Base-by-base conservation (phyloP, 2,888 invertebrate species). In the Drosophila robusta region DNA sequence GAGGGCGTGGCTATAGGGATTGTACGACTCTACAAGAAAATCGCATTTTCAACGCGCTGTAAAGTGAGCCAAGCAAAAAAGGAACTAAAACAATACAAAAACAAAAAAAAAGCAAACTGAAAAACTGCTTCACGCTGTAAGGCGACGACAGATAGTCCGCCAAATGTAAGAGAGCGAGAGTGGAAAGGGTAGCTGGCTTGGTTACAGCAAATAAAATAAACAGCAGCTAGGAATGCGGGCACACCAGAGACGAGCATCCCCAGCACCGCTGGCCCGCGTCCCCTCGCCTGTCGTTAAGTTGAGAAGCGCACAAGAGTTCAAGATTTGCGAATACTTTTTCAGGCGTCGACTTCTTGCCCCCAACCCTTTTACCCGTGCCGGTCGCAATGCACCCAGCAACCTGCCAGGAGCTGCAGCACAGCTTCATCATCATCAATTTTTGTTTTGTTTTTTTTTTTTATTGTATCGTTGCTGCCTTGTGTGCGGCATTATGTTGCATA, bases 391-490 rank as follows among this genome's bases (percentile, higher is more conserved):
- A 45, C 4, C 22, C 51, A 57, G 57, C 52, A 11, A 26, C 24
- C 38, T 3, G 47, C 41, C 44, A 38, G 22, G 36, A 51, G 29
- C 54, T 56, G 75, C 50, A 47, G 49, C 66, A 70, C 62, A 69
- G 82, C 87, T 82, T 73, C 73, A 82, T 83, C 88, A 75, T 78
- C 87, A 82, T 88, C 83, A 80, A 77, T 85, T 82, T 72, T 72
- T 76, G 34, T 36, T 26, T 49, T 81, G 81, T 74, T 72, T 79
- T 41, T 36, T 14, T 49, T 18, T n/a, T 11, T 3, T 38, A 8
- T 42, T 52, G 41, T 24, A 46, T 64, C 55, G 52, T 16, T 34
- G 14, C 50, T 26, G 11, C 44, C 44, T 56, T 24, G 44, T 64
- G 36, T 61, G 74, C 39, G 12, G 18, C 70, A 34, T 64, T 75